Evolutionary conservation across 2,888 invertebrate genomes (phyloP), one percentile per base, ranked within the genome.

Genomic region (Euclidia mi): DNA sequence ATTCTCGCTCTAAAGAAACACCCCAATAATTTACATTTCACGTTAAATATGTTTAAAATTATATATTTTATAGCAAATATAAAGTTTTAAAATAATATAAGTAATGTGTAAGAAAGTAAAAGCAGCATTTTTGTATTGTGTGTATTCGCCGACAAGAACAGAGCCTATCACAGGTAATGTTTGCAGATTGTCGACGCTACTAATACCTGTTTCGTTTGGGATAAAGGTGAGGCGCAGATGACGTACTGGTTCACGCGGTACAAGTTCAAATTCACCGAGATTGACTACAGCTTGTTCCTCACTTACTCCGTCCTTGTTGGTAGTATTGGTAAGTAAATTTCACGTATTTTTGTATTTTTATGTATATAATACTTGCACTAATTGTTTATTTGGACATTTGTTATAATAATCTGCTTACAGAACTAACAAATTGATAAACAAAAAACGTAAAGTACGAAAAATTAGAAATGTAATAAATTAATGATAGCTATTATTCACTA

Each of bases 181-280:
- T 89, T 88, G 67, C 87, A 89, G 89, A 89, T 89, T 72, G 71
- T 80, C 80, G 77, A 76, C 71, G 65, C 73, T 66, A 89, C 84
- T 90, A 91, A 91, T 90, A 82, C 85, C 85, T 89, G 83, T 91
- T 89, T 91, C 85, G 61, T 92, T 91, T 90, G 85, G 83, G 78
- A 81, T 87, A 82, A 88, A 95, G 95, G 95, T 84, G 95, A 96
- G 91, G 89, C 91, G 80, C 95, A 95, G 84, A 92, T 95, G 81
- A 94, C 95, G 37, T 96, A 94, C 84, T 92, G 95, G 85, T 96
- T 95, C 82, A 93, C 94, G 1, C 91, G 95, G 69, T 93, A 92
- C 85, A 93, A 94, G 81, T 95, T 94, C 87, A 92, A 94, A 69
- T 96, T 96, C 95, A 95, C 95, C 71, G 95, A 95, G 71, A 92